phyloP scores from a whole-genome alignment of 2,888 invertebrate species.

The Strigamia transsilvanica region DNA sequence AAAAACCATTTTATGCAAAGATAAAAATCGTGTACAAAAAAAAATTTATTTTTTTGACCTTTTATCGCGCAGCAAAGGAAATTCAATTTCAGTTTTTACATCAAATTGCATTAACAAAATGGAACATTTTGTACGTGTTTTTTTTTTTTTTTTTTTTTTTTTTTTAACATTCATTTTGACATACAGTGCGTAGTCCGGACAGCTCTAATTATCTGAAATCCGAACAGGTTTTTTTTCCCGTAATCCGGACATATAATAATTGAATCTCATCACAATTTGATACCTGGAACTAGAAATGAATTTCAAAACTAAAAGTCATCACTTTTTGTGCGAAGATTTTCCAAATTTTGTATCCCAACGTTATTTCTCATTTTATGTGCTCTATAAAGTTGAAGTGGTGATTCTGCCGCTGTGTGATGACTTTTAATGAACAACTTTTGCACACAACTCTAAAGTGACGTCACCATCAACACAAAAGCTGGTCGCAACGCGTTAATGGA shows the following conservation, averaged over 20 bases:
- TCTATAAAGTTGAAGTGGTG: constrained; percentile 31
- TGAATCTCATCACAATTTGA: not conserved
- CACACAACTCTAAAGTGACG: constrained; percentile 16
- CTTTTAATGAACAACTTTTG: constrained; percentile 32
- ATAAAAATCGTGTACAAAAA: too few species aligned
- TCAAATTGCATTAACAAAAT: too few species aligned
- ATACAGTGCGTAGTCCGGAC: too few species aligned
- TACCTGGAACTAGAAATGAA: not conserved
- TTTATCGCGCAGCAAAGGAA: too few species aligned
- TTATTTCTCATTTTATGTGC: constrained; percentile 17
- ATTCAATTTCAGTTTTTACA: too few species aligned
- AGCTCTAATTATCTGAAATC: too few species aligned
- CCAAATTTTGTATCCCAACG: constrained; percentile 2
- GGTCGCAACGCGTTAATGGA: constrained; percentile 21
- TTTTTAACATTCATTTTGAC: too few species aligned
- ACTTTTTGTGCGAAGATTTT: not conserved
- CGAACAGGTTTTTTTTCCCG: too few species aligned
- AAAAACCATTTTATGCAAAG: too few species aligned
- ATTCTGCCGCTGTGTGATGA: not conserved
- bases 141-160: too few species aligned
- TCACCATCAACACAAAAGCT: constrained; percentile 28
- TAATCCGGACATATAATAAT: not conserved
- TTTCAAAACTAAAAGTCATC: not conserved
- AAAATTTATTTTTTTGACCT: too few species aligned
- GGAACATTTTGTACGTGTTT: too few species aligned